phyloP scores from a whole-genome alignment of 2,113 vertebrate species.

The Xenus cinereus region DNA sequence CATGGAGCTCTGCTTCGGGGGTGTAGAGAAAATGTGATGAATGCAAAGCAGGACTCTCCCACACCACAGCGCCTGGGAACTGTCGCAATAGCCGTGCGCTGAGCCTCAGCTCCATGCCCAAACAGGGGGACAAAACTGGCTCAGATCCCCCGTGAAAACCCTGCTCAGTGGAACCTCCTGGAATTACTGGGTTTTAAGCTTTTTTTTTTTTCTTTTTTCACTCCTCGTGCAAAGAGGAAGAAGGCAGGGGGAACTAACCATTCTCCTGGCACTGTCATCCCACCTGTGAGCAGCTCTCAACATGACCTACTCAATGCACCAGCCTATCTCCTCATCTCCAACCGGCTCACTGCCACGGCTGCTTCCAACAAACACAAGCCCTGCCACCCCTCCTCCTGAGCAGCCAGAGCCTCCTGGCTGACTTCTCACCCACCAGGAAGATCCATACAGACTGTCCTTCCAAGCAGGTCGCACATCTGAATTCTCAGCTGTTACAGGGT shows the following conservation, averaged over 20 bases:
- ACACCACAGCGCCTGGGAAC: background rate
- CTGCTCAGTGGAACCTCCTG: background rate
- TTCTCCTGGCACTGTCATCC: background rate
- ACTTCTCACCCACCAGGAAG: background rate
- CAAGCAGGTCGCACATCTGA: background rate
- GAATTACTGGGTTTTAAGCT: background rate
- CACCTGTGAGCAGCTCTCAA: background rate
- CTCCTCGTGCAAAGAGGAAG: background rate
- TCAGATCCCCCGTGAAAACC: background rate
- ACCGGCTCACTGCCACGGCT: background rate
- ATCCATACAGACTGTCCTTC: conserved; percentile 13
- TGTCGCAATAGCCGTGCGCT: accelerated
- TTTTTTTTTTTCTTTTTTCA: background rate
- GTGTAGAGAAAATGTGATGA: background rate
- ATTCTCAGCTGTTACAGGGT: conserved; percentile 27
- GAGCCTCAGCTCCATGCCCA: background rate
- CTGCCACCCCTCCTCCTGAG: background rate
- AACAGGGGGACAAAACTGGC: background rate
- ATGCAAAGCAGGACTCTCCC: background rate
- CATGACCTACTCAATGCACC: background rate
- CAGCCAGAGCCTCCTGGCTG: background rate
- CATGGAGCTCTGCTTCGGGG: background rate
- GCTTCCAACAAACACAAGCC: background rate
- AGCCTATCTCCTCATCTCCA: background rate
- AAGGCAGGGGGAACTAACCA: background rate